Percentiles rank a stretch among this genome's conserved stretches.
Evolutionary conservation across 2,797 vertebrate genomes (phyloP).

Genomic region (Melanotaenia trifasciata): DNA sequence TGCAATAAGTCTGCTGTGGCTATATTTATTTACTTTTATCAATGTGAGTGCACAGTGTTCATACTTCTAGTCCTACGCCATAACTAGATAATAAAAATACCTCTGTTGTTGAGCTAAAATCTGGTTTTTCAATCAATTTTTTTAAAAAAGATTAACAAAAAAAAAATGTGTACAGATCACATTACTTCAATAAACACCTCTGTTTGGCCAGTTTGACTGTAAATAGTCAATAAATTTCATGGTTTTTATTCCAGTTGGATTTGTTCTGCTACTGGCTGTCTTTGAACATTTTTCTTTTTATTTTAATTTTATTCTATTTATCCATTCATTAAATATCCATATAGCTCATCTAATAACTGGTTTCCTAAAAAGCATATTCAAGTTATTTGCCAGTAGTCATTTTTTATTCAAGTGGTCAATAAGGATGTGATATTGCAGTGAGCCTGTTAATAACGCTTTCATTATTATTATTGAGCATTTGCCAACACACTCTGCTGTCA

Average conservation of each 20-base stretch:
- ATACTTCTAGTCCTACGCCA: background rate
- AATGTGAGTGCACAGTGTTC: conserved; percentile 1
- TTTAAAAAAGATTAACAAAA: background rate
- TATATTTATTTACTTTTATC: conserved; percentile 28
- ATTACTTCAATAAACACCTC: too few species aligned
- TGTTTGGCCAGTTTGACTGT: background rate
- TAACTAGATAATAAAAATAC: conserved; percentile 2
- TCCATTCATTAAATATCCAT: background rate
- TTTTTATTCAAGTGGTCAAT: background rate
- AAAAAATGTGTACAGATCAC: too few species aligned
- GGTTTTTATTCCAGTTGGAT: background rate
- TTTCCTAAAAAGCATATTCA: background rate
- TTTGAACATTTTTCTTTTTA: background rate
- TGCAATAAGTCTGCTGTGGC: conserved; percentile 35
- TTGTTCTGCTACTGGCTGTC: background rate
- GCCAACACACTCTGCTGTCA: conserved; percentile 19
- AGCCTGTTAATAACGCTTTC: conserved; percentile 10
- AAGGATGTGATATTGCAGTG: background rate
- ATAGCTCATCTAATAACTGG: background rate
- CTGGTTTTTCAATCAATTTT: background rate
- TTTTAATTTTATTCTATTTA: background rate
- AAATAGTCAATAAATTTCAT: background rate
- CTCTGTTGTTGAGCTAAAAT: background rate
- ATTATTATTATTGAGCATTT: conserved; percentile 19
- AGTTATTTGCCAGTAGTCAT: background rate